phyloP scores from a whole-genome alignment of 2,113 vertebrate species.

The Manacus vitellinus region DNA sequence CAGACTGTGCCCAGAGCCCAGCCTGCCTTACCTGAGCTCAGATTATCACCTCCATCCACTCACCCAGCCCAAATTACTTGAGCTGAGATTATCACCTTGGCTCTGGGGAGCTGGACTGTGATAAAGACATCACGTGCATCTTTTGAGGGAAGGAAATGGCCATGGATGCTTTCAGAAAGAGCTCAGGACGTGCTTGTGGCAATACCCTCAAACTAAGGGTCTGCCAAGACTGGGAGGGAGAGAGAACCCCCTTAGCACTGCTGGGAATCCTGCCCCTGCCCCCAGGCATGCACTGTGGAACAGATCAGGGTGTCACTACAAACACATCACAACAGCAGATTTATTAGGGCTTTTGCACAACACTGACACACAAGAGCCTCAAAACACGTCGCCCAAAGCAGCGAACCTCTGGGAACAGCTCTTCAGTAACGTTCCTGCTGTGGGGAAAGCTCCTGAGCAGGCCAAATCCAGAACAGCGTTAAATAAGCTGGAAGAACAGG shows the following conservation, averaged over 20 bases:
- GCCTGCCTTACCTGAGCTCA: fast-evolving
- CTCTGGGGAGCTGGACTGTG: neutral
- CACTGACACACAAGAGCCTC: neutral
- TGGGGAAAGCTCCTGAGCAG: neutral
- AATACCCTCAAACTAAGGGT: neutral
- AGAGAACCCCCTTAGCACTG: neutral
- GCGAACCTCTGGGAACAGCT: neutral
- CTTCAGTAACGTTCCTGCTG: neutral
- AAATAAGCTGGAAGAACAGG: neutral
- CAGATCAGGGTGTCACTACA: neutral
- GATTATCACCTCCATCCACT: neutral
- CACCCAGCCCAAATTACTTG: neutral
- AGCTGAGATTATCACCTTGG: neutral
- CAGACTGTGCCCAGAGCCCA: neutral
- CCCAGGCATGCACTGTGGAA: neutral
- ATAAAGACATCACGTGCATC: neutral
- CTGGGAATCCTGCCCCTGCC: neutral
- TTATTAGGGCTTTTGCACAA: constrained; percentile 45
- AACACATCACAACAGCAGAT: neutral
- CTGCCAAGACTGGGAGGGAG: neutral
- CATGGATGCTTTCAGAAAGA: neutral
- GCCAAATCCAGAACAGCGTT: fast-evolving
- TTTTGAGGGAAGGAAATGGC: neutral
- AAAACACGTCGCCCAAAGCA: neutral
- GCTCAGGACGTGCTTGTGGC: neutral